Percentiles rank a stretch among this genome's conserved stretches.
phyloP scores from a whole-genome alignment of 2,888 invertebrate species.

The Eristalis pertinax region DNA sequence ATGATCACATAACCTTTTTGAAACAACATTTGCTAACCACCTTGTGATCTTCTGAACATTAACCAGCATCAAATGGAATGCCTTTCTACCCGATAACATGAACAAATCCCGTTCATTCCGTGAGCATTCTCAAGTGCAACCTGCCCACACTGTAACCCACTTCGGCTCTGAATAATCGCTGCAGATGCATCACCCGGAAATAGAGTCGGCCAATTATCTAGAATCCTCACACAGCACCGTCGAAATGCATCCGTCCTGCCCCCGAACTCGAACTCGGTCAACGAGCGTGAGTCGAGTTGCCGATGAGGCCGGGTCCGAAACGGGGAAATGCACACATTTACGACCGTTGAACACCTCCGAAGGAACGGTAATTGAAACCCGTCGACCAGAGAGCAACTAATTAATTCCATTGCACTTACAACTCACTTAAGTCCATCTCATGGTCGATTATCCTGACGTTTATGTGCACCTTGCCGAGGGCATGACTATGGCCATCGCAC shows the following conservation, averaged over 20 bases:
- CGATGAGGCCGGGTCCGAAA: neutral
- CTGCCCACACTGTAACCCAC: neutral
- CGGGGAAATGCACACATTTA: neutral
- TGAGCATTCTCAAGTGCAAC: neutral
- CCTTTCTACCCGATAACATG: neutral
- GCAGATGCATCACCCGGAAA: neutral
- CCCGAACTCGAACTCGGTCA: too few species aligned
- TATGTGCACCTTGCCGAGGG: conserved; percentile 60
- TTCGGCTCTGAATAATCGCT: neutral
- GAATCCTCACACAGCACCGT: neutral
- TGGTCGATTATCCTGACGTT: conserved; percentile 48
- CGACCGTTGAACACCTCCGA: neutral
- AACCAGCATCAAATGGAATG: too few species aligned
- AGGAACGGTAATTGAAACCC: conserved; percentile 24
- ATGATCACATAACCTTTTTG: too few species aligned
- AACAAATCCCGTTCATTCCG: neutral
- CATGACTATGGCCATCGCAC: conserved; percentile 31
- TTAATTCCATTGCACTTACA: conserved; percentile 58
- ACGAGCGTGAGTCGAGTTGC: neutral
- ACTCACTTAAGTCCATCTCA: conserved; percentile 46
- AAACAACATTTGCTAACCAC: too few species aligned
- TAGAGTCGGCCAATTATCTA: neutral
- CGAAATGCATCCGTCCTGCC: neutral
- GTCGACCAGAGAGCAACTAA: conserved; percentile 19
- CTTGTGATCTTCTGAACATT: too few species aligned